Conservation (phyloP, 2,797 vertebrate species). For the Strix occidentalis region DNA sequence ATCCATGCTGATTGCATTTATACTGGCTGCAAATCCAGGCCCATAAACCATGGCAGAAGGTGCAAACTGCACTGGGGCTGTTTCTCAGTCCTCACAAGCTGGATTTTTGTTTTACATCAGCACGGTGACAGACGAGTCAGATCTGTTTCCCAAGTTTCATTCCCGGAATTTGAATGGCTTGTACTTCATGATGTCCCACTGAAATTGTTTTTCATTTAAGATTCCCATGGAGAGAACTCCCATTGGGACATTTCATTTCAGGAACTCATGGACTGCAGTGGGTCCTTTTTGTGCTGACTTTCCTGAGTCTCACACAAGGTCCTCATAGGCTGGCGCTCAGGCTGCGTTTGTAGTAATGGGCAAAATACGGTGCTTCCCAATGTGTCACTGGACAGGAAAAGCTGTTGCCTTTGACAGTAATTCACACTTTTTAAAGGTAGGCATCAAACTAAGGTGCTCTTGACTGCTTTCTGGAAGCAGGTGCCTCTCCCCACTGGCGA, state of each 20-base stretch:
- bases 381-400: conserved; percentile 47
- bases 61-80: neutral
- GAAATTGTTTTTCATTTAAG: neutral
- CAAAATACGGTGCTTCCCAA: neutral
- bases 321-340: conserved; percentile 11
- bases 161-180: neutral
- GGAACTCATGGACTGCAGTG: neutral
- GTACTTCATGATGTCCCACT: neutral
- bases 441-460: neutral
- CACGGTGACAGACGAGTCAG: neutral
- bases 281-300: neutral
- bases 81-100: neutral
- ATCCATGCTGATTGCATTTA: neutral
- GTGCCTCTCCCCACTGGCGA: neutral
- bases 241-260: neutral
- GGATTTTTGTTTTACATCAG: neutral
- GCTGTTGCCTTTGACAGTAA: conserved; percentile 16
- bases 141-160: neutral
- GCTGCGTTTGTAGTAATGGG: neutral
- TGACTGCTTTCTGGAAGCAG: conserved; percentile 1
- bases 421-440: conserved; percentile 26
- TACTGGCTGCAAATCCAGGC: neutral
- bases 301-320: neutral
- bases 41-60: neutral
- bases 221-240: neutral